Percentiles rank a stretch among this genome's conserved stretches.
Evolutionary conservation across 2,113 vertebrate genomes (phyloP).

Genomic region (Emydura subglobosa): DNA sequence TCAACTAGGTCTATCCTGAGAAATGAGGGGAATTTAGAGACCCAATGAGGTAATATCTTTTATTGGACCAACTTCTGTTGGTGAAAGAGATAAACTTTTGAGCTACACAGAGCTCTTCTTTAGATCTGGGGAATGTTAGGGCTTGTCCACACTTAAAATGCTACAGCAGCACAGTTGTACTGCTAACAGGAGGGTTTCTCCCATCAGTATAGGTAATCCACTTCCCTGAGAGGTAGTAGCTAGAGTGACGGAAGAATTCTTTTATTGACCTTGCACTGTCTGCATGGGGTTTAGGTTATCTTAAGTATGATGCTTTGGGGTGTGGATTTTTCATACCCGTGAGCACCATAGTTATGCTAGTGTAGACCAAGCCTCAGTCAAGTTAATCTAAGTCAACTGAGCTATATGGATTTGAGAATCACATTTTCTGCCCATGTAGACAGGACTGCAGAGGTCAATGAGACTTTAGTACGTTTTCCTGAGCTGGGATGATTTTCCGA

Average conservation of each 20-base stretch:
- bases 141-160: neutral
- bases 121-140: neutral
- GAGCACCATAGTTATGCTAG: neutral
- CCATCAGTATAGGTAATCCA: neutral
- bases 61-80: neutral
- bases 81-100: neutral
- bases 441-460: neutral
- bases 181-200: neutral
- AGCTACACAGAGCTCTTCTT: neutral
- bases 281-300: neutral
- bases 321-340: neutral
- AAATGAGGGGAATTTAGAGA: neutral
- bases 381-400: neutral
- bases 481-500: neutral
- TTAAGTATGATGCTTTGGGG: neutral
- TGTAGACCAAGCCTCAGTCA: neutral
- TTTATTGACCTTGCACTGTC: neutral
- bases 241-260: neutral
- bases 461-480: neutral
- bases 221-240: neutral
- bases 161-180: neutral
- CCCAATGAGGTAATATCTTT: neutral
- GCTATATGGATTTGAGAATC: neutral
- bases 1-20: neutral
- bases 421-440: neutral